Conservation (phyloP, 2,797 vertebrate species). For the Hyperoplus immaculatus region DNA sequence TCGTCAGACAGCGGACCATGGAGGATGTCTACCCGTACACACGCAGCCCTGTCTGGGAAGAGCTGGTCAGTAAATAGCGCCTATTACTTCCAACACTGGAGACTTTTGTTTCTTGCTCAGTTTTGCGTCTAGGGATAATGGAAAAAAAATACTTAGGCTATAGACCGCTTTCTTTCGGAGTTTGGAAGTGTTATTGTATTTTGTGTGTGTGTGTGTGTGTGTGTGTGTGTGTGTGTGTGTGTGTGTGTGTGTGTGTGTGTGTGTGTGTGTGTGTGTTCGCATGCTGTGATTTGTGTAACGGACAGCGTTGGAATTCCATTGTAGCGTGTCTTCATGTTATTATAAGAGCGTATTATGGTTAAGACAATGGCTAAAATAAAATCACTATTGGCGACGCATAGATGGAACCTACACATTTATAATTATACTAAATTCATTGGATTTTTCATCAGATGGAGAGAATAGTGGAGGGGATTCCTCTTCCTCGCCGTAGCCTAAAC, state of each 20-base stretch:
- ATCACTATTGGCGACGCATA: too few species aligned
- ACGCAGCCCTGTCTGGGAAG: conserved; percentile 94
- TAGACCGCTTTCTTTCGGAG: too few species aligned
- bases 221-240: too few species aligned
- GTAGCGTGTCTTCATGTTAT: neutral
- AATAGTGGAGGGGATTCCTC: neutral
- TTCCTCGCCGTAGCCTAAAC: neutral
- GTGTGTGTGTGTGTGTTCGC: neutral
- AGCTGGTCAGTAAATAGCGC: conserved; percentile 90
- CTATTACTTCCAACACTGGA: conserved; percentile 17
- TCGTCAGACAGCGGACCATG: conserved; percentile 80
- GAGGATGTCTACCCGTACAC: conserved; percentile 88
- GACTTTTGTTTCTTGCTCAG: conserved; percentile 20
- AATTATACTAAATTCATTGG: too few species aligned
- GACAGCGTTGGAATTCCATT: neutral
- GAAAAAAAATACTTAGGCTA: too few species aligned
- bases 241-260: too few species aligned
- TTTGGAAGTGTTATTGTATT: too few species aligned
- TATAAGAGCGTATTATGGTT: neutral
- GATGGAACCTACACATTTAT: too few species aligned
- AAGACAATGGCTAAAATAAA: neutral
- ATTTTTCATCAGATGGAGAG: neutral
- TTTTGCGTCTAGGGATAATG: too few species aligned
- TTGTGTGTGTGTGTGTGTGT: too few species aligned
- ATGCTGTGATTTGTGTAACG: neutral